Conservation (phyloP, 2,113 vertebrate species). For the Notothenia coriiceps region DNA sequence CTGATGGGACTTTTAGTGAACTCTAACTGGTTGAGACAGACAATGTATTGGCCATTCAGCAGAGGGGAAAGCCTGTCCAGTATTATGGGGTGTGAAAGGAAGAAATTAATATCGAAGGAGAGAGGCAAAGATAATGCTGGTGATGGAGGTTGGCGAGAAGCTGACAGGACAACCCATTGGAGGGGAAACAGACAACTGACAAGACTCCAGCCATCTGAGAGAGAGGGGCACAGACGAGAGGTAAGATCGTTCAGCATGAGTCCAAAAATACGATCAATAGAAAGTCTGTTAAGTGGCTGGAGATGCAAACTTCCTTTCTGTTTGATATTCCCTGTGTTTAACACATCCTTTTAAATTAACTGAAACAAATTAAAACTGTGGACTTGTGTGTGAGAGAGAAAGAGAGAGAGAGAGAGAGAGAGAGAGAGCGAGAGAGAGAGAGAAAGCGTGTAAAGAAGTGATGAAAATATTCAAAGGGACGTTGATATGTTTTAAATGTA, state of each 20-base stretch:
- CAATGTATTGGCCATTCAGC: constrained; percentile 59
- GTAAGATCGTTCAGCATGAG: constrained; percentile 69
- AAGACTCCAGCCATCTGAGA: constrained; percentile 68
- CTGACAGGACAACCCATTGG: constrained; percentile 82
- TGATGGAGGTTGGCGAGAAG: constrained; percentile 74
- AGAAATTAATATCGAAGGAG: constrained; percentile 76
- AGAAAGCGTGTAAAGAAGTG: too few species aligned
- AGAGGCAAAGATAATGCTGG: constrained; percentile 65
- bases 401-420: too few species aligned
- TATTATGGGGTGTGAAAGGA: constrained; percentile 66
- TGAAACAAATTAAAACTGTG: constrained; percentile 23
- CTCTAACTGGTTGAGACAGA: constrained; percentile 69
- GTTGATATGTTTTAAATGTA: too few species aligned
- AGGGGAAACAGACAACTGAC: constrained; percentile 81
- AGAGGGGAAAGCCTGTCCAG: constrained; percentile 51
- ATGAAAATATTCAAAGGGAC: background rate
- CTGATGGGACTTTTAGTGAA: constrained; percentile 57
- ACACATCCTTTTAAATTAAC: constrained; percentile 45
- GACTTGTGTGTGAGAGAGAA: too few species aligned
- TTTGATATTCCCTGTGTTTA: constrained; percentile 28
- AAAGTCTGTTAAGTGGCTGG: constrained; percentile 53
- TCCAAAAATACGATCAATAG: constrained; percentile 64
- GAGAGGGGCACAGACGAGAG: constrained; percentile 37
- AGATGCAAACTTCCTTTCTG: constrained; percentile 51
- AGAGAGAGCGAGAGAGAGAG: too few species aligned